Evolutionary conservation across 2,113 vertebrate species (phyloP).

Genomic region (Sinocyclocheilus rhinocerous): DNA sequence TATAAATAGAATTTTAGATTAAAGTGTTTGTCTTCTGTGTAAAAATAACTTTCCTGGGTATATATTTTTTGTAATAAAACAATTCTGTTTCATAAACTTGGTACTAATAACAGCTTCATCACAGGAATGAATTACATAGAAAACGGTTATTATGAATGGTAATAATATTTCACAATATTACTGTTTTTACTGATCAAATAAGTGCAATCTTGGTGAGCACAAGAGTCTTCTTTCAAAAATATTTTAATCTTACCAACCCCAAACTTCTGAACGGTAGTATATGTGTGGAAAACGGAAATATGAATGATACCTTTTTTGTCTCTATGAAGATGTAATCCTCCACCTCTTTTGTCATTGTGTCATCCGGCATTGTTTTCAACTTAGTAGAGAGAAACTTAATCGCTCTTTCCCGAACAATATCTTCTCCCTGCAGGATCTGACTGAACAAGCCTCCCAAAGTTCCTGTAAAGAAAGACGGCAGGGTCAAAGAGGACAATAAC

Average conservation of each 20-base stretch:
- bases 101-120: neutral
- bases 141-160: too few species aligned
- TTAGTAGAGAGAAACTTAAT: slow-evolving; percentile 95
- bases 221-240: too few species aligned
- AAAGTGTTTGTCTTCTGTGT: too few species aligned
- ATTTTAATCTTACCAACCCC: neutral
- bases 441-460: slow-evolving; percentile 96
- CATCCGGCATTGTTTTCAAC: slow-evolving; percentile 89
- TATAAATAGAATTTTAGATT: too few species aligned
- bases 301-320: slow-evolving; percentile 87
- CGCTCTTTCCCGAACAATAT: slow-evolving; percentile 93
- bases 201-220: neutral
- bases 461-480: slow-evolving; percentile 70
- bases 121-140: too few species aligned
- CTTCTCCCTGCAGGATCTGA: slow-evolving; percentile 96
- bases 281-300: neutral
- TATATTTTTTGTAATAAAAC: too few species aligned
- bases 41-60: too few species aligned
- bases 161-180: too few species aligned
- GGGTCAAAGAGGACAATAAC: neutral
- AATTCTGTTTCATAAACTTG: too few species aligned
- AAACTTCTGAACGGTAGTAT: too few species aligned
- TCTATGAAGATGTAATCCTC: slow-evolving; percentile 91
- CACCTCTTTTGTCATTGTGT: slow-evolving; percentile 94
- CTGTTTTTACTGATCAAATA: neutral